These are phyloP conservation scores for Musca vetustissima DNA, from an alignment of 1,140 invertebrate genomes.

Conservation along the genomic window DNA sequence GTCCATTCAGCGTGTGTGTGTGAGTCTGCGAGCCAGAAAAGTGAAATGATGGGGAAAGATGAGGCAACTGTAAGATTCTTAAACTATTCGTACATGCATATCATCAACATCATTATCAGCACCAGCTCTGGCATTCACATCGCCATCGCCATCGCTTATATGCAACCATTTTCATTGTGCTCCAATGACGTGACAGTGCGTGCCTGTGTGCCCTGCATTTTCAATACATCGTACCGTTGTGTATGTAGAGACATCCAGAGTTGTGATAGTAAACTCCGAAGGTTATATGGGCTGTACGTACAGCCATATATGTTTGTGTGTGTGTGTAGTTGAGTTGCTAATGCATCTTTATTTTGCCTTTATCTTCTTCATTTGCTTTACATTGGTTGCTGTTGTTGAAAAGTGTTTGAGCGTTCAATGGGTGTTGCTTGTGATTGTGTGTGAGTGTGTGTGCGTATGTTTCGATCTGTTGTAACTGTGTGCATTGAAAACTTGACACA, in stretches of 20 bases:
- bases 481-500: conserved; percentile 7
- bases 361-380: background rate
- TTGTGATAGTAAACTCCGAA: background rate
- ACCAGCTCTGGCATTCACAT: background rate
- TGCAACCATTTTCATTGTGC: background rate
- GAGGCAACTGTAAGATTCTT: too few relatives aligned
- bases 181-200: background rate
- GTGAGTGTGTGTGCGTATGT: background rate
- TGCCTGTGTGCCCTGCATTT: background rate
- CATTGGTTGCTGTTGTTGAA: background rate
- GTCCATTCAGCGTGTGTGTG: too few relatives aligned
- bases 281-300: background rate
- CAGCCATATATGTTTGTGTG: too few relatives aligned
- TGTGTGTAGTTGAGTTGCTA: background rate
- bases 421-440: background rate
- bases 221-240: background rate
- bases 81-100: conserved; percentile 10
- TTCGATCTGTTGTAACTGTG: background rate
- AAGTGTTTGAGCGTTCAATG: background rate
- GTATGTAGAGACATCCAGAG: background rate
- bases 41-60: too few relatives aligned
- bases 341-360: background rate
- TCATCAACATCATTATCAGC: background rate
- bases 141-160: background rate
- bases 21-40: background rate